Base-by-base conservation (phyloP, 2,888 invertebrate genomes). In the Dinocampus coccinellae region DNA sequence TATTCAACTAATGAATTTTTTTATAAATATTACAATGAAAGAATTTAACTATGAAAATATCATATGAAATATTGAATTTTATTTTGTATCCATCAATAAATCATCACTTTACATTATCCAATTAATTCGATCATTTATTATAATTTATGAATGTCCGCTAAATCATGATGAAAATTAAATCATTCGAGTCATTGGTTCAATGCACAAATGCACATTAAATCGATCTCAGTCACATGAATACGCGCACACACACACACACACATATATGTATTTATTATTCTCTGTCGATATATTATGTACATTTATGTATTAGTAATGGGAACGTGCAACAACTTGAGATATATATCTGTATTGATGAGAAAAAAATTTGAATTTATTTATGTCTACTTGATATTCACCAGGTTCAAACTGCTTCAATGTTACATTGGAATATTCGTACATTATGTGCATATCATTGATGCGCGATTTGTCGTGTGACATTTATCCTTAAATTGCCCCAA, bases 331-430 rank as follows among this genome's bases (percentile, higher is more conserved):
- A 62, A 62, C 34, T 62, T 26, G 42, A 62, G 62, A 62, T 62
- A 39, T 16, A 42, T 62, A 6, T 22, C 36, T 10, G 26, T 13
- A 6, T 11, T 0, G 22, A 22, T 61, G 13, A 61, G 39, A 22
- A n/a, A 22, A 6, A 61, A 22, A 16, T 39, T n/a, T n/a, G 22
- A 33, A 61, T 36, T 61, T 61, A 61, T 61, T 61, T 26, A 34
- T 39, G 22, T 64, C 64, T 33, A 36, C 34, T 64, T 29, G 53
- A 64, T 64, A 64, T 64, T 64, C 64, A 64, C 53, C 55, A n/a
- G 55, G 39, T 24, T 53, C 22, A 20, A 20, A 10, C 20, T 13
- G 60, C 47, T 58, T 33, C 58, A 33, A 58, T 33, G 20, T 33
- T 33, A 33, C 33, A 58, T n/a, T 16, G 20, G 33, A 16, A 29